A percentile compares a stretch with the other conserved stretches of the same genome.
Evolutionary conservation across 2,888 invertebrate species (phyloP).

Genomic region (Drosophila recens): DNA sequence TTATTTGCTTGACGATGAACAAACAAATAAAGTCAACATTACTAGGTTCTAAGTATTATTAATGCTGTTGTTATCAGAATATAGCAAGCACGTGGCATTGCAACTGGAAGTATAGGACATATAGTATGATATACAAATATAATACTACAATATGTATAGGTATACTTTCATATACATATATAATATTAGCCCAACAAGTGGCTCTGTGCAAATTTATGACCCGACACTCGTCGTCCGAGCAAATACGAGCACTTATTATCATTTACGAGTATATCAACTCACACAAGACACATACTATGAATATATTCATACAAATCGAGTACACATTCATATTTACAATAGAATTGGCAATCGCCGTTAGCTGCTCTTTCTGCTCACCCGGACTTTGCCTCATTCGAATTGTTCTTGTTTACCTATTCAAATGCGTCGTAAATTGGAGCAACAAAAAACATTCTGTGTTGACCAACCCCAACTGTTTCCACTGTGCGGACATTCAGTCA

Average conservation of each 20-base stretch:
- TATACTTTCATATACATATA: background rate
- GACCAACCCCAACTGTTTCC: constrained; percentile 58
- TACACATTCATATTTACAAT: constrained; percentile 31
- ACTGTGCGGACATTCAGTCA: constrained; percentile 23
- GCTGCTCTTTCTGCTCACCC: background rate
- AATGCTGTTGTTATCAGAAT: constrained; percentile 53
- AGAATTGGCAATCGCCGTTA: constrained; percentile 36
- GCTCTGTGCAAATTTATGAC: constrained; percentile 29
- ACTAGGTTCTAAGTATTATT: constrained; percentile 30
- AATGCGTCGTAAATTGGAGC: constrained; percentile 48
- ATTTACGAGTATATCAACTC: constrained; percentile 7
- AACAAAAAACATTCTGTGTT: constrained; percentile 31
- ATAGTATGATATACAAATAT: constrained; percentile 18
- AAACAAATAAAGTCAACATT: constrained; percentile 61
- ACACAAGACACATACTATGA: constrained; percentile 2
- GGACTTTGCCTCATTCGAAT: constrained; percentile 6
- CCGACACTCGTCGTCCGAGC: constrained; percentile 6
- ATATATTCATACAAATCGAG: background rate
- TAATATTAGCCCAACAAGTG: constrained; percentile 23
- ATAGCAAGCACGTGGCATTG: constrained; percentile 29
- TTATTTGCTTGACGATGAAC: constrained; percentile 55
- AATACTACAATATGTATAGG: background rate
- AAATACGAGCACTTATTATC: constrained; percentile 27
- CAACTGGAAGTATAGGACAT: constrained; percentile 28
- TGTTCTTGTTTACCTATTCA: constrained; percentile 54